phyloP scores from a whole-genome alignment of 2,113 vertebrate species.

The Anas platyrhynchos region DNA sequence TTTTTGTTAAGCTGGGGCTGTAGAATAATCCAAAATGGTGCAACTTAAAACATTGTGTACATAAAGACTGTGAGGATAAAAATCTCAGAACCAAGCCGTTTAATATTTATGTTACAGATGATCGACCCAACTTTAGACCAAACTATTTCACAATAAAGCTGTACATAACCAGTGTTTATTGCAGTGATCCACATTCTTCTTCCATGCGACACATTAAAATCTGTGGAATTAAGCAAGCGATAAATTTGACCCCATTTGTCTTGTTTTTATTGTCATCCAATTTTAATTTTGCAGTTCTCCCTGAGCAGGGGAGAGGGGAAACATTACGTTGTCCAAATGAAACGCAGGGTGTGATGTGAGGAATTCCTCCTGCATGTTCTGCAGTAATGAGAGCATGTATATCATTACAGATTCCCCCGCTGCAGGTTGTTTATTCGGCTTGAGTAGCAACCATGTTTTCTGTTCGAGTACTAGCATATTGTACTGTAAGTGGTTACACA shows the following conservation, averaged over 20 bases:
- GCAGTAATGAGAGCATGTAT: neutral
- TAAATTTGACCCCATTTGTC: neutral
- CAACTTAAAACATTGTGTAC: fast-evolving
- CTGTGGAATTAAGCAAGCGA: neutral
- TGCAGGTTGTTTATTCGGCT: neutral
- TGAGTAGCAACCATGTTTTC: neutral
- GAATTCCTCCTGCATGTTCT: neutral
- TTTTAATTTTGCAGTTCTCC: neutral
- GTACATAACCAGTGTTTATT: neutral
- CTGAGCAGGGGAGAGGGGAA: neutral
- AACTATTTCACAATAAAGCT: neutral
- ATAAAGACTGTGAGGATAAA: neutral
- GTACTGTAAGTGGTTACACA: neutral
- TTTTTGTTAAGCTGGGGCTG: neutral
- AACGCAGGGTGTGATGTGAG: neutral
- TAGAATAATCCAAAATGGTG: neutral
- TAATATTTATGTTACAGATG: neutral
- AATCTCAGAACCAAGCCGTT: neutral
- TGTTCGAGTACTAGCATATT: neutral
- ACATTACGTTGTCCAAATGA: neutral
- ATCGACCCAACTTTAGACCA: neutral
- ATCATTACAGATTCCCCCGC: conserved; percentile 15
- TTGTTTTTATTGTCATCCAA: neutral
- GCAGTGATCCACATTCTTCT: neutral
- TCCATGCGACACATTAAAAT: neutral